Conservation (phyloP, 2,888 invertebrate genomes). For the Galerucella nymphaeae region DNA sequence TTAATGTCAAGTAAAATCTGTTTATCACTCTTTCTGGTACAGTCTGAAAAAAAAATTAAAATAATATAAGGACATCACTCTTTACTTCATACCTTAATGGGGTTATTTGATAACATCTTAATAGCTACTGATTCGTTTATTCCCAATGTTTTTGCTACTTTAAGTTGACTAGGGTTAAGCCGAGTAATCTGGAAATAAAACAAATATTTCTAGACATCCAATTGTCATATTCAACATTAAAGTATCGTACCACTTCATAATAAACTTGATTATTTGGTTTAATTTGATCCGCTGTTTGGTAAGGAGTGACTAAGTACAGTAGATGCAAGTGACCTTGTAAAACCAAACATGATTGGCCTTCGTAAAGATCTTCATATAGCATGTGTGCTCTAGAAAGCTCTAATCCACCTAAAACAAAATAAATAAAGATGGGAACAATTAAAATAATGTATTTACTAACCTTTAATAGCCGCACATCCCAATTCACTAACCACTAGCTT, state of each 20-base stretch:
- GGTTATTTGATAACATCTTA: conserved; percentile 75
- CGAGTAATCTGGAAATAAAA: conserved; percentile 69
- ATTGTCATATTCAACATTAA: too few species aligned
- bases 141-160: conserved; percentile 80
- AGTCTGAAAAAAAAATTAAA: conserved; percentile 64
- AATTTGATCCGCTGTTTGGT: conserved; percentile 72
- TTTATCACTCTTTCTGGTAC: conserved; percentile 73
- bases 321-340: conserved; percentile 86
- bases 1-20: conserved; percentile 87
- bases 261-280: conserved; percentile 68
- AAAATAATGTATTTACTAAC: conserved; percentile 54
- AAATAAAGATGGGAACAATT: too few species aligned
- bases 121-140: conserved; percentile 80
- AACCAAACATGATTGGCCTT: conserved; percentile 80
- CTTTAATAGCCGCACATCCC: conserved; percentile 87
- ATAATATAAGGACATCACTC: neutral
- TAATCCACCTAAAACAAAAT: conserved; percentile 75
- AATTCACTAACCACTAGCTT: conserved; percentile 70
- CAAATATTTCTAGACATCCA: too few species aligned
- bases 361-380: conserved; percentile 79
- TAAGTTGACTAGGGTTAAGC: conserved; percentile 73
- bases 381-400: conserved; percentile 77
- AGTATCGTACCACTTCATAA: conserved; percentile 70
- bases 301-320: conserved; percentile 86
- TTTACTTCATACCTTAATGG: conserved; percentile 68